Evolutionary conservation across 1,140 invertebrate genomes (phyloP), one percentile per base, ranked within the genome.

Genomic region (Eupristina koningsbergeri): DNA sequence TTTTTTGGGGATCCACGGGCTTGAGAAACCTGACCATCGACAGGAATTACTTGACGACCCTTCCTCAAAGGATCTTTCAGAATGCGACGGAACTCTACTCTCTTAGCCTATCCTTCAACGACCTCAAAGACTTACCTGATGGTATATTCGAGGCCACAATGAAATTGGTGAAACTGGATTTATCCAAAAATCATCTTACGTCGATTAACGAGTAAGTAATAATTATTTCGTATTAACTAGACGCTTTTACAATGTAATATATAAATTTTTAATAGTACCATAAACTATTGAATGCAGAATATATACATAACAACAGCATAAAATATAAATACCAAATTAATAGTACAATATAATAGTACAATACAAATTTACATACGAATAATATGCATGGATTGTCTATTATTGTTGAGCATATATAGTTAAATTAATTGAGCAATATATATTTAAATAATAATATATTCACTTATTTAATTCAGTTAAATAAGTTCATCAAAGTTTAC

Each of bases 71-170:
- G 34, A 87, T 94, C 50, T 94, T 96, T 85, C 91, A 92, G 79
- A 93, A 95, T 87, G 93, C 94, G 87, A 90, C 88, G 26, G 93
- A 95, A 79, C 89, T 95, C 5, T 79, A 92, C 6, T 91, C 91
- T 36, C 87, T 95, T 67, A 93, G 95, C 86, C 89, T 95, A 78
- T 93, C 92, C 83, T 90, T 93, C 74, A 95, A 95, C 87, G 88
- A 90, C 34, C 84, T 95, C 22, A 89, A 85, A 26, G 86, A 89
- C 39, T 88, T 95, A 80, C 91, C 93, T 45, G 91, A 93, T 67
- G 90, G 89, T 75, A 83, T 94, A 67, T 94, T 95, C 82, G 89
- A 87, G 47, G 90, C 87, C 71, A 89, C 92, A 81, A 91, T 88
- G 77, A 89, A 93, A 79, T 87, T 95, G 75, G 90, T 92, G 81